Base-by-base conservation (phyloP, 2,888 invertebrate genomes). In the Drosophila mimetica region DNA sequence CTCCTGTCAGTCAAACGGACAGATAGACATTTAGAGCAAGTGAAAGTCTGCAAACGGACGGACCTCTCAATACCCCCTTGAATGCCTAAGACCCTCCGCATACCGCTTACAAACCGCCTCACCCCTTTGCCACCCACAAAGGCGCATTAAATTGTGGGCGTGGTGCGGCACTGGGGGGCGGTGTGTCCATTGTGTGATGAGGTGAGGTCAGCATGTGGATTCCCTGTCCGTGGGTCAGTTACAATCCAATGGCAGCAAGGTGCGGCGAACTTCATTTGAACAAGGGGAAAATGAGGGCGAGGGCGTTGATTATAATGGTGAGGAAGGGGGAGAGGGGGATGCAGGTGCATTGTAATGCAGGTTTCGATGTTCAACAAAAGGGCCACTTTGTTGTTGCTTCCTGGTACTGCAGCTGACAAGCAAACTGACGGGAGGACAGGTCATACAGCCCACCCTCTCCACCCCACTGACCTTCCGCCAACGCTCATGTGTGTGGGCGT, bases 161-260 rank as follows among this genome's bases (percentile, higher is more conserved):
- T 71, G 39, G 44, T 13, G 13, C 39, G 42, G n/a, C 7, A 41
- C 13, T 36, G 36, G 0, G 9, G 14, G 30, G 30, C n/a, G 2
- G 6, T 14, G 14, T 37, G 37, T 16, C 42, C 57, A 57, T 66
- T 66, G 57, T 57, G 48, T 20, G 13, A 36, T 16, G 57, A 69
- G 67, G 47, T 47, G 41, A 48, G 63, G 72, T 70, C 72, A 71
- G 63, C 63, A 69, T 41, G 50, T 41, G 44, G 34, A 32, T 51
- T 30, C 34, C 16, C 36, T 34, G 42, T 30, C 41, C 36, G 14
- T 34, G 48, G 48, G 42, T 64, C 65, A 51, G 51, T 65, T 22
- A 37, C 65, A 51, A 22, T 11, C 51, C 51, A 64, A 36, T 42
- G 46, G 25, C 39, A 34, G 34, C 20, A 41, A 22, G 63, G 65